These are phyloP conservation scores for Aphelinus certus DNA, from an alignment of 1,140 invertebrate species.

Conservation along the genomic window DNA sequence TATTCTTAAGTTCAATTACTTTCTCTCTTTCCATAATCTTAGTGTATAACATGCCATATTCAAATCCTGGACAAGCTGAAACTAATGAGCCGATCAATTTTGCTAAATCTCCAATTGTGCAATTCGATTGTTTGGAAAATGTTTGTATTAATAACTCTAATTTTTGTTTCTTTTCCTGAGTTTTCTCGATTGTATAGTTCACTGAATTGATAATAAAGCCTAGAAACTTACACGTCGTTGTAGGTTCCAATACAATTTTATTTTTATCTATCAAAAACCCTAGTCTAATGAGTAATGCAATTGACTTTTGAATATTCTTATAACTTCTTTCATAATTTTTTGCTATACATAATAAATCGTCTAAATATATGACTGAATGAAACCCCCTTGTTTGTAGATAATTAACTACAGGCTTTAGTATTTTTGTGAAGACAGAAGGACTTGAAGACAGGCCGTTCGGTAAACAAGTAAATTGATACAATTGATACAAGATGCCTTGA, in stretches of 20 bases:
- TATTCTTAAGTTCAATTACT: not conserved
- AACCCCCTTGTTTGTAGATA: slow-evolving; percentile 17
- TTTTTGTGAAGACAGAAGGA: slow-evolving; percentile 48
- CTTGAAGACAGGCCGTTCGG: slow-evolving; percentile 19
- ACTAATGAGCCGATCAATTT: slow-evolving; percentile 9
- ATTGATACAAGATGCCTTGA: slow-evolving; percentile 8
- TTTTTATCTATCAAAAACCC: slow-evolving; percentile 31
- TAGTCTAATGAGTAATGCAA: slow-evolving; percentile 3
- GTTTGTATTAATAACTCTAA: not conserved
- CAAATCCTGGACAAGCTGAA: not conserved
- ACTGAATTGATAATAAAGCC: slow-evolving; percentile 28
- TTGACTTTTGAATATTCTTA: slow-evolving; percentile 11
- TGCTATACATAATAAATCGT: slow-evolving; percentile 28
- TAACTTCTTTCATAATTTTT: slow-evolving; percentile 1
- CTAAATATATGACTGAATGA: slow-evolving; percentile 27
- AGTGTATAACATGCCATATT: slow-evolving; percentile 19
- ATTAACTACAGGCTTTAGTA: slow-evolving; percentile 25
- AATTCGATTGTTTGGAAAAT: slow-evolving; percentile 2
- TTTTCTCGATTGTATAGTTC: not conserved
- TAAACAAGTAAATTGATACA: slow-evolving; percentile 25
- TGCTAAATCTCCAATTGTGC: slow-evolving; percentile 23
- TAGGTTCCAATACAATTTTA: slow-evolving; percentile 16
- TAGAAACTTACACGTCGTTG: slow-evolving; percentile 22
- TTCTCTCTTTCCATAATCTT: slow-evolving; percentile 12
- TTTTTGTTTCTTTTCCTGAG: slow-evolving; percentile 15